Evolutionary conservation across 2,888 invertebrate species (phyloP).

Genomic region (Drosophila macrospina): DNA sequence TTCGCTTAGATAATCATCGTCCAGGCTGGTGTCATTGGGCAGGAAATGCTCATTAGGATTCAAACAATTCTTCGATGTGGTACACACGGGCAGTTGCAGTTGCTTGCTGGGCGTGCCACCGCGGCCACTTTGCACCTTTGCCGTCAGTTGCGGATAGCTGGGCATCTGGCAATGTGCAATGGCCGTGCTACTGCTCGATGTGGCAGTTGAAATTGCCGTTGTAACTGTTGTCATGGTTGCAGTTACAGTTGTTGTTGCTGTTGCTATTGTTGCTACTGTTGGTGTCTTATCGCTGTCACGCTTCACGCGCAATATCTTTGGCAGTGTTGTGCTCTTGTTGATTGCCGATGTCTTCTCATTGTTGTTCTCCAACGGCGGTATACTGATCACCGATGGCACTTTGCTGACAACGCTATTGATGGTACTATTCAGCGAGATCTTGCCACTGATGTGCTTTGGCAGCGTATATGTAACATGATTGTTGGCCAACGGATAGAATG

Average conservation of each 20-base stretch:
- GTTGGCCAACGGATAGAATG: conserved; percentile 84
- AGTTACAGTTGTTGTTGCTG: conserved; percentile 13
- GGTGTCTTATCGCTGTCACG: conserved; percentile 43
- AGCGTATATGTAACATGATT: conserved; percentile 85
- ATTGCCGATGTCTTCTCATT: conserved; percentile 38
- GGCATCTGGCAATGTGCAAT: conserved; percentile 81
- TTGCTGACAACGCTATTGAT: conserved; percentile 85
- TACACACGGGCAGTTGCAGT: conserved; percentile 85
- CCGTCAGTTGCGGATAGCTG: conserved; percentile 70
- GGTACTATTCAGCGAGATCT: conserved; percentile 84
- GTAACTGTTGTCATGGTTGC: conserved; percentile 14
- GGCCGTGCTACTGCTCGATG: conserved; percentile 29
- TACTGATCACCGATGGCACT: conserved; percentile 85
- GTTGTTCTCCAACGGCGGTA: conserved; percentile 78
- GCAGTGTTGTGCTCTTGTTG: conserved; percentile 81
- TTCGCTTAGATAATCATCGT: conserved; percentile 92
- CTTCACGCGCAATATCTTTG: conserved; percentile 82
- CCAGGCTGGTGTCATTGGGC: conserved; percentile 85
- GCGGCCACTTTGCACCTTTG: conserved; percentile 34
- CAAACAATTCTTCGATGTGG: conserved; percentile 85
- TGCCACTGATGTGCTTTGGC: conserved; percentile 84
- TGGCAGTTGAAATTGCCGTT: conserved; percentile 7
- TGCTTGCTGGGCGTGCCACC: conserved; percentile 75
- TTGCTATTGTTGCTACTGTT: conserved; percentile 13
- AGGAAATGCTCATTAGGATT: conserved; percentile 85